Conservation (phyloP, 2,797 vertebrate species). For the Miichthys miiuy region DNA sequence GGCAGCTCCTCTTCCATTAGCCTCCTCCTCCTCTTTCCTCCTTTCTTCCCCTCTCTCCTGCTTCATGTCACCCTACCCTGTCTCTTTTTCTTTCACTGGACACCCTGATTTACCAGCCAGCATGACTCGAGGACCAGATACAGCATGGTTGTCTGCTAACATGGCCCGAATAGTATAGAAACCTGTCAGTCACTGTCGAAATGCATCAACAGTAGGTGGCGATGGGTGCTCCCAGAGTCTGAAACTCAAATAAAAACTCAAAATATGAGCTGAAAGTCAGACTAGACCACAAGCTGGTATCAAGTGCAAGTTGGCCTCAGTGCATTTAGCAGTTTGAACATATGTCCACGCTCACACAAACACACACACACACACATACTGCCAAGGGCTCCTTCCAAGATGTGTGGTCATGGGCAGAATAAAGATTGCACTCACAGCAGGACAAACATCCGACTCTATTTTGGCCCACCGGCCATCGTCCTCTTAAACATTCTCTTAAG, state of each 20-base stretch:
- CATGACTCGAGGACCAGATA: conserved; percentile 33
- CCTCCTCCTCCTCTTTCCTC: conserved; percentile 63
- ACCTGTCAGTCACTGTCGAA: conserved; percentile 32
- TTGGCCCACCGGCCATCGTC: conserved; percentile 48
- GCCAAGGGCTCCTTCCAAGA: conserved; percentile 36
- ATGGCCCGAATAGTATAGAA: conserved; percentile 15
- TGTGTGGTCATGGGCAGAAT: conserved; percentile 36
- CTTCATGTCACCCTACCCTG: conserved; percentile 67
- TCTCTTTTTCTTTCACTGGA: conserved; percentile 54
- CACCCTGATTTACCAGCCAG: conserved; percentile 55
- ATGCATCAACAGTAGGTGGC: conserved; percentile 7
- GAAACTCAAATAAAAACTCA: conserved; percentile 22
- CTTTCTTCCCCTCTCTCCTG: conserved; percentile 30
- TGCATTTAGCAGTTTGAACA: conserved; percentile 37
- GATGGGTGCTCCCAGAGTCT: background rate
- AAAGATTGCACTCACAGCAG: conserved; percentile 51
- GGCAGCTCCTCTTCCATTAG: conserved; percentile 86
- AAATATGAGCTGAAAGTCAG: conserved; percentile 34
- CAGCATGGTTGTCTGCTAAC: conserved; percentile 26
- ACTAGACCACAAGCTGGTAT: conserved; percentile 23
- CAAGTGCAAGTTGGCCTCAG: conserved; percentile 22
- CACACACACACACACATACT: conserved; percentile 11
- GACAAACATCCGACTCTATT: conserved; percentile 61
- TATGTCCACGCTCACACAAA: conserved; percentile 13
- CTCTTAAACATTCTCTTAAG: conserved; percentile 60